These are phyloP conservation scores for Apoda limacodes DNA, from an alignment of 2,888 invertebrate genomes.

Conservation along the genomic window DNA sequence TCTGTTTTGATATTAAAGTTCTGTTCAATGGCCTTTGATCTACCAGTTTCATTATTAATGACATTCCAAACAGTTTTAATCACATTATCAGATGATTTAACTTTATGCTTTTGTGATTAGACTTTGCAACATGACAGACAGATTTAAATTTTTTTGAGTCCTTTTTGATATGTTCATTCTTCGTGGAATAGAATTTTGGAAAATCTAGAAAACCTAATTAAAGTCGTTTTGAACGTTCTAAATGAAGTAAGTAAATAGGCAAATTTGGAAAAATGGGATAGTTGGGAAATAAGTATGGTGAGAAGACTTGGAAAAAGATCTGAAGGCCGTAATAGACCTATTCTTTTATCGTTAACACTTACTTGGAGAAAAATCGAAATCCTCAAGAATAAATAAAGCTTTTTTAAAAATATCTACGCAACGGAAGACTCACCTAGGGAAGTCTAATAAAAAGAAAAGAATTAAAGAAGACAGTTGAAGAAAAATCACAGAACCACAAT, in stretches of 20 bases:
- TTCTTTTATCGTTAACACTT: neutral
- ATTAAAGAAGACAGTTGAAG: slow-evolving; percentile 1
- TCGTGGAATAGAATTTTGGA: neutral
- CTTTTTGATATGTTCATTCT: too few species aligned
- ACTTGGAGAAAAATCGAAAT: neutral
- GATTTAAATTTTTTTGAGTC: too few species aligned
- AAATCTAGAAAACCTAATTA: neutral
- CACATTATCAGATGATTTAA: too few species aligned
- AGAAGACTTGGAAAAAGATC: neutral
- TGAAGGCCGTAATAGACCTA: neutral
- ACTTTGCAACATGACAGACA: too few species aligned
- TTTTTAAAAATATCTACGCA: too few species aligned
- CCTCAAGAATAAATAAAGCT: neutral
- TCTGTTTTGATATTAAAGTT: too few species aligned
- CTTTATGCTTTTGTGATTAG: too few species aligned
- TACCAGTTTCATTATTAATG: too few species aligned
- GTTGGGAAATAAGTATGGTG: slow-evolving; percentile 1
- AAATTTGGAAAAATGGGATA: neutral
- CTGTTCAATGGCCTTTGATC: too few species aligned
- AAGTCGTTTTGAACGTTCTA: neutral
- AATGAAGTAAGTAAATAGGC: neutral
- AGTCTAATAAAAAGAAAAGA: slow-evolving; percentile 1
- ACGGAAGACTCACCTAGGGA: neutral
- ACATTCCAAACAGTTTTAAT: too few species aligned
- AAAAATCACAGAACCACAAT: too few species aligned